Percentiles rank a stretch among this genome's conserved stretches.
These are phyloP conservation scores for Sepioteuthis lessoniana DNA, from an alignment of 2,888 invertebrate species.

Conservation along the genomic window DNA sequence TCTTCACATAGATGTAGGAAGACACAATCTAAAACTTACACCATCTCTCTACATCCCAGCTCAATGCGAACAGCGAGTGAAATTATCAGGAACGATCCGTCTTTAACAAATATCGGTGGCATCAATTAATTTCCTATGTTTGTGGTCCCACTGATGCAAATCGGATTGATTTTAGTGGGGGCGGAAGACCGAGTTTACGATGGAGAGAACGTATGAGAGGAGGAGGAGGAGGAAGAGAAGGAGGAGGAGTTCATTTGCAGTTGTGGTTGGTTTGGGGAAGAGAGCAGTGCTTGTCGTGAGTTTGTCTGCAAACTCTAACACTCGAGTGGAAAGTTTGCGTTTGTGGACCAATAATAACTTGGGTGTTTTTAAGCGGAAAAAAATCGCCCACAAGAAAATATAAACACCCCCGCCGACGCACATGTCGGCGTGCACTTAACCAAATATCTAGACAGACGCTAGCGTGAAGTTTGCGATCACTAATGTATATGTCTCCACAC, in stretches of 20 bases:
- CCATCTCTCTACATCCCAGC: neutral
- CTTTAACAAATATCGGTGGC: neutral
- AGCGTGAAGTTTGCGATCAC: no score
- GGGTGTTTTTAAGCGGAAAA: no score
- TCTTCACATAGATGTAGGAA: neutral
- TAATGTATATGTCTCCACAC: no score
- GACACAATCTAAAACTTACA: neutral
- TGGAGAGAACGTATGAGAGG: no score
- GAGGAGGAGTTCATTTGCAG: no score
- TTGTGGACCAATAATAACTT: neutral
- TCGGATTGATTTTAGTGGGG: neutral
- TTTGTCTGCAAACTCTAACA: neutral
- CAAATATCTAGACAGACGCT: no score
- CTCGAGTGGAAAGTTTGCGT: neutral
- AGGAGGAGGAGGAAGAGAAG: no score
- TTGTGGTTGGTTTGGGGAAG: neutral
- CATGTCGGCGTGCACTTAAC: no score
- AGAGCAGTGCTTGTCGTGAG: no score
- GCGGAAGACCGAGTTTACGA: neutral
- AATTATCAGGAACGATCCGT: neutral
- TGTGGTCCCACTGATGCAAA: neutral
- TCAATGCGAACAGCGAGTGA: neutral
- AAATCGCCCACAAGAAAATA: no score
- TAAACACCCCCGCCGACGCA: no score
- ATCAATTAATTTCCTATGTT: conserved; percentile 6